A percentile compares a stretch with the other conserved stretches of the same genome.
These are phyloP conservation scores for Platichthys flesus DNA, from an alignment of 2,113 vertebrate species.

Conservation along the genomic window DNA sequence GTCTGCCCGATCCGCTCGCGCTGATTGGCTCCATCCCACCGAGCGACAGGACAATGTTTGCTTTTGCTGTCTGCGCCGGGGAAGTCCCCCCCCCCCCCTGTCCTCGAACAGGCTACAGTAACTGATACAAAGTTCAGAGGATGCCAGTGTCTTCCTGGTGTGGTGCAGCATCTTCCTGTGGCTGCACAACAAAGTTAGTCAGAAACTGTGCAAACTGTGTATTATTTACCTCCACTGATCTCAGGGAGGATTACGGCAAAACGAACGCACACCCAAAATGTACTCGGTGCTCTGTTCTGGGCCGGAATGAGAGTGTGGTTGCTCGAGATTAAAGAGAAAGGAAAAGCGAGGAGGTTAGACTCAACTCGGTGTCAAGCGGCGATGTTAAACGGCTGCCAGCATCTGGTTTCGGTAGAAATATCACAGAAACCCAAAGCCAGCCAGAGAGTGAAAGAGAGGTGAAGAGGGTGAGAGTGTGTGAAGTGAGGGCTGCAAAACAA, in stretches of 20 bases:
- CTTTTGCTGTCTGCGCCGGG: conserved; percentile 71
- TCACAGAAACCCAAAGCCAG: conserved; percentile 34
- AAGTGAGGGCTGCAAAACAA: conserved; percentile 53
- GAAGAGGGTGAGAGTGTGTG: conserved; percentile 32
- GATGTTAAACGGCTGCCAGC: conserved; percentile 36
- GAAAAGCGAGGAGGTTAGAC: conserved; percentile 15
- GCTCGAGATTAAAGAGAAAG: conserved; percentile 9
- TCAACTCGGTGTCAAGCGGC: conserved; percentile 34
- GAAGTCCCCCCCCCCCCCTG: conserved; percentile 76
- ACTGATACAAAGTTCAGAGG: conserved; percentile 72
- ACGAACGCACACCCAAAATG: conserved; percentile 19
- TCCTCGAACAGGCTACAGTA: conserved; percentile 57
- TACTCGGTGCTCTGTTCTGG: conserved; percentile 30
- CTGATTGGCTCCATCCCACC: conserved; percentile 59
- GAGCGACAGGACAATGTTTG: conserved; percentile 62
- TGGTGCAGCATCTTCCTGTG: conserved; percentile 69
- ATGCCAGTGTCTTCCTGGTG: conserved; percentile 65
- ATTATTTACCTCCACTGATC: conserved; percentile 26
- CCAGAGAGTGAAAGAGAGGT: conserved; percentile 57
- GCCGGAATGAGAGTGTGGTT: conserved; percentile 40
- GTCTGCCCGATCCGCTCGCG: conserved; percentile 33
- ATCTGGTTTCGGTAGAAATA: conserved; percentile 44
- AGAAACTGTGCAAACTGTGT: conserved; percentile 12
- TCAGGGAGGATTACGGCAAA: conserved; percentile 5
- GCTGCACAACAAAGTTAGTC: conserved; percentile 39